Evolutionary conservation across 2,113 vertebrate genomes (phyloP).

Genomic region (Thermophis baileyi): DNA sequence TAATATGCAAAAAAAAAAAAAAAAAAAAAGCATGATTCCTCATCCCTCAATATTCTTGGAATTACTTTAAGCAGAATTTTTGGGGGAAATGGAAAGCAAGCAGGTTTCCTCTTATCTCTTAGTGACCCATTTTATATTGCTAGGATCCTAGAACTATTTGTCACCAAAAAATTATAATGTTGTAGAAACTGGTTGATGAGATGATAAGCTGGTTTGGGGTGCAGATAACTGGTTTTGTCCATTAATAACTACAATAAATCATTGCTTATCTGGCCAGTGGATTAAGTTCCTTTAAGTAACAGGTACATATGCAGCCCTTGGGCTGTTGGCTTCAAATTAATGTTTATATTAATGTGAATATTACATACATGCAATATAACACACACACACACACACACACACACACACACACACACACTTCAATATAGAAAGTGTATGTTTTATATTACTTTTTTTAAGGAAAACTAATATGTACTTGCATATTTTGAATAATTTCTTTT

Average conservation of each 20-base stretch:
- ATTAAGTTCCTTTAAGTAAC: background rate
- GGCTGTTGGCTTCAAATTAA: background rate
- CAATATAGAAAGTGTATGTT: background rate
- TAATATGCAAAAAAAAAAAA: background rate
- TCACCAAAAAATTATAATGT: background rate
- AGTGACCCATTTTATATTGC: background rate
- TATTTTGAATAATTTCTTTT: conserved; percentile 17
- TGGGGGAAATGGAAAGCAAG: background rate
- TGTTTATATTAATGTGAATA: background rate
- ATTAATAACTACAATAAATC: background rate
- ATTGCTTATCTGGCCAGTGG: background rate
- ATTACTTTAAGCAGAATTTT: background rate
- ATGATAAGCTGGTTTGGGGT: background rate
- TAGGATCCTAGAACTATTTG: background rate
- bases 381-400: too few relatives aligned
- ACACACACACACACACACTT: background rate
- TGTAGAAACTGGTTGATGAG: background rate
- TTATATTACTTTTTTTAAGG: background rate
- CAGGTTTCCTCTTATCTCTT: background rate
- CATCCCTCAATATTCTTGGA: background rate
- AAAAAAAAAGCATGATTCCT: background rate
- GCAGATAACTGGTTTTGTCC: background rate
- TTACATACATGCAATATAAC: too few relatives aligned
- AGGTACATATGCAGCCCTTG: background rate
- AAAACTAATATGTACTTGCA: background rate